Percentiles rank a stretch among this genome's conserved stretches.
Evolutionary conservation across 2,113 vertebrate species (phyloP).

Genomic region (Notechis scutatus): DNA sequence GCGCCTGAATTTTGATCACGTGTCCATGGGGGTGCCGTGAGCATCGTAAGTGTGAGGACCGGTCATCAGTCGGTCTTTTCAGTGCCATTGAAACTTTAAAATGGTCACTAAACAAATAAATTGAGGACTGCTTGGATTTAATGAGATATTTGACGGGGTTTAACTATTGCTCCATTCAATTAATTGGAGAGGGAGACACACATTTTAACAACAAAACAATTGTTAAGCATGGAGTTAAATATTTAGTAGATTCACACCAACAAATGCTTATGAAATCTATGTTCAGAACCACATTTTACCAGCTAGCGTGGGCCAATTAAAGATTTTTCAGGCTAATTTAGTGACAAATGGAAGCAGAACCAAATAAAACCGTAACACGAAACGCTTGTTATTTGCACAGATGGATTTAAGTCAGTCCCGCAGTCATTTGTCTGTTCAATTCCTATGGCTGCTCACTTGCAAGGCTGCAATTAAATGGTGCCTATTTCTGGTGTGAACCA

Average conservation of each 20-base stretch:
- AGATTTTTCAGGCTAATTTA: slow-evolving; percentile 34
- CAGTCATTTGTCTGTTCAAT: slow-evolving; percentile 20
- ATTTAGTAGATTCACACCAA: neutral
- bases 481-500: neutral
- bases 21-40: no score
- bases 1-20: no score
- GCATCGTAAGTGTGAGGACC: no score
- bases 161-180: neutral
- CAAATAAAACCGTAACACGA: neutral
- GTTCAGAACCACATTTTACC: slow-evolving; percentile 8
- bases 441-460: neutral
- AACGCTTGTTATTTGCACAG: neutral
- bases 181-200: no score
- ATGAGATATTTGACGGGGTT: neutral
- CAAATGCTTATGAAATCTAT: slow-evolving; percentile 17
- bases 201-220: neutral
- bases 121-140: neutral
- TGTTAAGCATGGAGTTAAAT: neutral
- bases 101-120: neutral
- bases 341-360: neutral
- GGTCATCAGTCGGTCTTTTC: no score
- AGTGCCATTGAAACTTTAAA: neutral
- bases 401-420: slow-evolving; percentile 33
- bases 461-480: neutral
- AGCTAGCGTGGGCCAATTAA: slow-evolving; percentile 27